These are phyloP conservation scores for Squalus acanthias DNA, from an alignment of 2,797 vertebrate species.

Conservation along the genomic window DNA sequence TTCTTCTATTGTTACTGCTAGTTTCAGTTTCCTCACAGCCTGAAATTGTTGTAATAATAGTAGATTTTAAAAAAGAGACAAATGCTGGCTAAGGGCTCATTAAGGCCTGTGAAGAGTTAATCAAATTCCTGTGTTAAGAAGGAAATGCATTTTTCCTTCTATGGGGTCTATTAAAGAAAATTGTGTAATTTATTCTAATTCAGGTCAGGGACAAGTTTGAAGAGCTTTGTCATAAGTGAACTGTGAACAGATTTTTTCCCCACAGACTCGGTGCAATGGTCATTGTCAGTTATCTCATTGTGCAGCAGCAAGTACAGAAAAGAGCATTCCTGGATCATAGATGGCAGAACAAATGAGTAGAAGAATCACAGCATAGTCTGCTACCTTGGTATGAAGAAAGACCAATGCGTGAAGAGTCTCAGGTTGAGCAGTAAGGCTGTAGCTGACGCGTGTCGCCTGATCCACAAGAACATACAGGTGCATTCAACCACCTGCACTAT, in stretches of 20 bases:
- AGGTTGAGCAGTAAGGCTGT: not conserved
- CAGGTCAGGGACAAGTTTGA: not conserved
- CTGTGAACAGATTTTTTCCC: not conserved
- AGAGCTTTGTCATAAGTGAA: not conserved
- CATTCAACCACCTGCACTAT: not conserved
- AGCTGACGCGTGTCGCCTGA: not conserved
- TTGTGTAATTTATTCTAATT: not conserved
- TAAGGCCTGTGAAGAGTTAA: not conserved
- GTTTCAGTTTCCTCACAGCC: not conserved
- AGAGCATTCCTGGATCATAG: not conserved
- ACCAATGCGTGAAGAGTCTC: not conserved
- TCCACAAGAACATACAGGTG: not conserved
- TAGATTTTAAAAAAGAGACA: not conserved
- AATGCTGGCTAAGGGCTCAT: not conserved
- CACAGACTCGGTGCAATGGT: not conserved
- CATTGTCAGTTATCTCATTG: not conserved
- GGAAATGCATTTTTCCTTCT: not conserved
- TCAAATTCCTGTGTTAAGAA: not conserved
- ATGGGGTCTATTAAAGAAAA: not conserved
- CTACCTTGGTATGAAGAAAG: not conserved
- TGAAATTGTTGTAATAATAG: not conserved
- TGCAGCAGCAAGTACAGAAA: not conserved
- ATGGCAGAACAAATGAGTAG: not conserved
- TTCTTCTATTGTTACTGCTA: not conserved
- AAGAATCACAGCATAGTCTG: not conserved